Conservation (phyloP, 2,113 vertebrate genomes). For the Barnardius zonarius region DNA sequence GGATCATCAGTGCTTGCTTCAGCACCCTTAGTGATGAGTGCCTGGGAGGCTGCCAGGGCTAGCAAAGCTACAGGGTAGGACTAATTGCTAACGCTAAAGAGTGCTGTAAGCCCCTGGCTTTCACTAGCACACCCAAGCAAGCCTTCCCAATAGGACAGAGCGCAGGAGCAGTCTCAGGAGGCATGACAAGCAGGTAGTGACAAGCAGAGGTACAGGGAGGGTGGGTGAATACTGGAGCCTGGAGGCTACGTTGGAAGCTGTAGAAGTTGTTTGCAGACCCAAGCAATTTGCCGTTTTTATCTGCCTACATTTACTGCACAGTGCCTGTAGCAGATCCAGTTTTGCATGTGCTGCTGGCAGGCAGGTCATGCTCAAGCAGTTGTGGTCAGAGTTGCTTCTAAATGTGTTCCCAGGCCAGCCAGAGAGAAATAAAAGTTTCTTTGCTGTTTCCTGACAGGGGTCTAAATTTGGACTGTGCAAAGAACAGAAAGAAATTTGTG, state of each 20-base stretch:
- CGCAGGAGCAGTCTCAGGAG: background rate
- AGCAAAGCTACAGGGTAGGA: background rate
- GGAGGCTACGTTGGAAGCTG: background rate
- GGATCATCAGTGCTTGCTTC: background rate
- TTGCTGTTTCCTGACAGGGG: constrained; percentile 5
- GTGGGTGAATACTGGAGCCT: background rate
- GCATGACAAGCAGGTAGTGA: background rate
- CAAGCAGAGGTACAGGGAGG: background rate
- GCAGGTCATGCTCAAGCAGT: background rate
- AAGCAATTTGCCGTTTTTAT: background rate
- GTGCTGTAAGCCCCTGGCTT: background rate
- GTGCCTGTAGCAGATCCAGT: background rate
- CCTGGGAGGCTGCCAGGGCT: background rate
- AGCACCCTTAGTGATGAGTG: background rate
- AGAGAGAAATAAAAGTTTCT: constrained; percentile 31
- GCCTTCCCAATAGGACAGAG: background rate
- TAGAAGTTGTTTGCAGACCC: background rate
- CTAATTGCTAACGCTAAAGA: constrained; percentile 19
- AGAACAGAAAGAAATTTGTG: constrained; percentile 42
- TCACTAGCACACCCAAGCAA: background rate
- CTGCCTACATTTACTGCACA: background rate
- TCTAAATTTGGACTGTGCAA: constrained; percentile 51
- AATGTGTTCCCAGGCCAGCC: background rate
- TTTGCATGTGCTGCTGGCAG: background rate
- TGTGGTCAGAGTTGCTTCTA: constrained; percentile 6